phyloP scores from a whole-genome alignment of 2,888 invertebrate species.

The Chrysina gloriosa region DNA sequence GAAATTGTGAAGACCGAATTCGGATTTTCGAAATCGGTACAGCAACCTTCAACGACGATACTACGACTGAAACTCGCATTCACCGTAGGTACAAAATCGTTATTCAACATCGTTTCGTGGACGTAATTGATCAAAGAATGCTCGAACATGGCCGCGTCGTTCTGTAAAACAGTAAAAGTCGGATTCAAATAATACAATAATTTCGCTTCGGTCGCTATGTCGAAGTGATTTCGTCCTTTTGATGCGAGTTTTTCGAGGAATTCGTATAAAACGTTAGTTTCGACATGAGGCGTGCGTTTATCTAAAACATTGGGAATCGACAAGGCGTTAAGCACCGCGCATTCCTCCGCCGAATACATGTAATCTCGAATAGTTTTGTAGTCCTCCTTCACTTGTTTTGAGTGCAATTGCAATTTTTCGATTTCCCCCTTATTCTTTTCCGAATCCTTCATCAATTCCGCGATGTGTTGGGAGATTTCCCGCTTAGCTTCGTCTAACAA shows the following conservation, averaged over 20 bases:
- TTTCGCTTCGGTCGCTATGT: slow-evolving; percentile 68
- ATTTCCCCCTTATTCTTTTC: slow-evolving; percentile 60
- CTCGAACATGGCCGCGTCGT: slow-evolving; percentile 80
- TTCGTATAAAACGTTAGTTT: slow-evolving; percentile 57
- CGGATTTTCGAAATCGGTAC: slow-evolving; percentile 69
- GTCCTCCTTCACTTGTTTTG: slow-evolving; percentile 64
- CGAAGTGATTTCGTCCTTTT: slow-evolving; percentile 67
- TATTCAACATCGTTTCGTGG: slow-evolving; percentile 63
- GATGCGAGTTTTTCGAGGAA: slow-evolving; percentile 55
- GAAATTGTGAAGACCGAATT: slow-evolving; percentile 70
- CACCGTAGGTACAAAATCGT: slow-evolving; percentile 73
- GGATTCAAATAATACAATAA: slow-evolving; percentile 72
- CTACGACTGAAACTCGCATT: slow-evolving; percentile 84
- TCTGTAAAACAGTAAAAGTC: slow-evolving; percentile 72
- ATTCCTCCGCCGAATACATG: slow-evolving; percentile 80
- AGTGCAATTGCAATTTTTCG: slow-evolving; percentile 70
- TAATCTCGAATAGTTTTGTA: slow-evolving; percentile 72
- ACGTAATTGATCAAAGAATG: slow-evolving; percentile 70
- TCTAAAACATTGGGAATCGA: slow-evolving; percentile 79
- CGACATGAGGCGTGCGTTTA: slow-evolving; percentile 69
- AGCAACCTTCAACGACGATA: slow-evolving; percentile 80
- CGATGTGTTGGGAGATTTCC: slow-evolving; percentile 67
- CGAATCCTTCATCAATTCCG: slow-evolving; percentile 62
- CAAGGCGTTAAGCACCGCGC: slow-evolving; percentile 72
- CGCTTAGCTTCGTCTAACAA: slow-evolving; percentile 68